phyloP scores from a whole-genome alignment of 2,797 vertebrate species.

The Gorsachius magnificus region DNA sequence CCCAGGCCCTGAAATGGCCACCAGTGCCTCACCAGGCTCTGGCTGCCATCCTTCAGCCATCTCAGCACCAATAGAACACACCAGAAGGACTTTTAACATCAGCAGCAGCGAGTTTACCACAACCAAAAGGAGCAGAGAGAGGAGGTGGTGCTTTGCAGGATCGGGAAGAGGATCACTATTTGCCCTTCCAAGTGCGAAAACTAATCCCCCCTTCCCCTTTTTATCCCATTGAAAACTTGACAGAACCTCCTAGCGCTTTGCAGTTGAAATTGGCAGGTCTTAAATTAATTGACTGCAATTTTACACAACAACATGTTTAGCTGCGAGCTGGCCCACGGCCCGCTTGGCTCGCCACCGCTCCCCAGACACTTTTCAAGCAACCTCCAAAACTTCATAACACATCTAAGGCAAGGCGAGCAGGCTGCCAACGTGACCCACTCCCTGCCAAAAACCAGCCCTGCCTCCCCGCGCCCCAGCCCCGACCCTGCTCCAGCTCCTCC shows the following conservation, averaged over 20 bases:
- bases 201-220: conserved; percentile 40
- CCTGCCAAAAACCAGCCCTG: conserved; percentile 68
- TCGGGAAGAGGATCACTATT: neutral
- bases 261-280: conserved; percentile 77
- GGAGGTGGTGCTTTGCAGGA: neutral
- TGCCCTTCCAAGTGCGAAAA: conserved; percentile 53
- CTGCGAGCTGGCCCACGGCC: conserved; percentile 66
- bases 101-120: neutral
- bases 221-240: conserved; percentile 67
- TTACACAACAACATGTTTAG: conserved; percentile 76
- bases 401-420: conserved; percentile 62
- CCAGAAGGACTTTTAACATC: neutral
- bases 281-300: conserved; percentile 79
- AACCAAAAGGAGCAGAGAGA: neutral
- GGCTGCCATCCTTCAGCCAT: neutral
- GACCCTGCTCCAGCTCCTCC: conserved; percentile 44
- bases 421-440: conserved; percentile 68
- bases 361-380: conserved; percentile 75
- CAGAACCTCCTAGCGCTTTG: conserved; percentile 61
- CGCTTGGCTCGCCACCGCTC: conserved; percentile 64
- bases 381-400: conserved; percentile 73
- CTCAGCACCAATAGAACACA: rapidly evolving
- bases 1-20: neutral
- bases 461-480: neutral
- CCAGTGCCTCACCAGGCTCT: neutral